Conservation (phyloP, 2,113 vertebrate genomes). For the Podocnemis expansa region DNA sequence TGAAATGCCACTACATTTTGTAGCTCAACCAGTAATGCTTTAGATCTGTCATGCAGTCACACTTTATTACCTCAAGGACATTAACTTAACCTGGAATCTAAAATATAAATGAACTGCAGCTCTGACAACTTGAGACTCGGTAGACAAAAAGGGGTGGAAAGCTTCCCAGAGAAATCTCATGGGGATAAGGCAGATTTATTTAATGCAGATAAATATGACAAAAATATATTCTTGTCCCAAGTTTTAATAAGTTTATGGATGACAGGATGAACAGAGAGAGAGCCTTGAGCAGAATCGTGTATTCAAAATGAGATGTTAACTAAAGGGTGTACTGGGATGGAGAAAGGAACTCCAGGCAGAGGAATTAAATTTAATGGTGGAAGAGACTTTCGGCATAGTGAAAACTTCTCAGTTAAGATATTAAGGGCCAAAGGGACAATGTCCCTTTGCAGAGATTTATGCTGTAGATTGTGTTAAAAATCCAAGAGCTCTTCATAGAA, state of each 20-base stretch:
- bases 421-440: background rate
- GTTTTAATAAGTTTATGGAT: conserved; percentile 58
- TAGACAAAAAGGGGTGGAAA: conserved; percentile 45
- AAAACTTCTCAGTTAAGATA: conserved; percentile 10
- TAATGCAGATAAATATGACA: conserved; percentile 64
- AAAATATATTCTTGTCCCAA: conserved; percentile 56
- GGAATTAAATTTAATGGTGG: background rate
- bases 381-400: background rate
- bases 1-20: background rate
- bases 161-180: background rate
- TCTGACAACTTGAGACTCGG: conserved; percentile 37
- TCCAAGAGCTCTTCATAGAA: background rate
- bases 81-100: conserved; percentile 34
- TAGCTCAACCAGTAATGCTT: conserved; percentile 25
- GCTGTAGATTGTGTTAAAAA: background rate
- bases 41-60: conserved; percentile 19
- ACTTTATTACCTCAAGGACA: conserved; percentile 54
- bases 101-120: conserved; percentile 60
- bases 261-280: conserved; percentile 33
- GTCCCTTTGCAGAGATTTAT: background rate
- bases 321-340: background rate
- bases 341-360: conserved; percentile 6
- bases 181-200: conserved; percentile 55
- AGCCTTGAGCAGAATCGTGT: conserved; percentile 37
- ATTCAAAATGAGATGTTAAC: conserved; percentile 39